These are phyloP conservation scores for Agonum fuliginosum DNA, from an alignment of 2,888 invertebrate genomes.

Conservation along the genomic window DNA sequence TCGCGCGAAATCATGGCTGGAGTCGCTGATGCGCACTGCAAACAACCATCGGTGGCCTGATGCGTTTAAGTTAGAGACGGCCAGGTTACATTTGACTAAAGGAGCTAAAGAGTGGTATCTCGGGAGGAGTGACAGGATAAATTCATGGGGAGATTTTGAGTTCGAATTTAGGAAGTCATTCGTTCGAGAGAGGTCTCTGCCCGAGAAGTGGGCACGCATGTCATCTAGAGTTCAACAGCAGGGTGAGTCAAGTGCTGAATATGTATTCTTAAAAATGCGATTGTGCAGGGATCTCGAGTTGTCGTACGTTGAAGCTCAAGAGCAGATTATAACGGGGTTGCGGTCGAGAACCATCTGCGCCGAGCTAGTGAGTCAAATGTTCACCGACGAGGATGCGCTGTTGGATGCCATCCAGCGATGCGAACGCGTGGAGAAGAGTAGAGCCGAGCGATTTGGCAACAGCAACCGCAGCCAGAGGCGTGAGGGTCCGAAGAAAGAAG, in stretches of 20 bases:
- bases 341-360: not conserved
- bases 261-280: conserved; percentile 16
- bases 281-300: conserved; percentile 29
- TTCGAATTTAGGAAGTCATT: conserved; percentile 44
- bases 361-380: not conserved
- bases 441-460: not conserved
- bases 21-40: conserved; percentile 1
- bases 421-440: not conserved
- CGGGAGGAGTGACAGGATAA: not conserved
- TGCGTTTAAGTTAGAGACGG: conserved; percentile 47
- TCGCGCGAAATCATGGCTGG: conserved; percentile 42
- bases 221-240: no score
- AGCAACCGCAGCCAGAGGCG: not conserved
- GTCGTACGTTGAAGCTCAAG: conserved; percentile 42
- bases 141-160: conserved; percentile 41
- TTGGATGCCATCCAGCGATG: not conserved
- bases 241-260: no score
- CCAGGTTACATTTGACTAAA: conserved; percentile 48
- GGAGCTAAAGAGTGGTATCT: conserved; percentile 51
- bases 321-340: conserved; percentile 43
- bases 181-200: not conserved
- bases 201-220: not conserved
- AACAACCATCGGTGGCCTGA: conserved; percentile 46
- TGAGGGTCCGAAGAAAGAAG: not conserved
- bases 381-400: not conserved